Base-by-base conservation (phyloP, 2,888 invertebrate genomes). In the Marasmarcha lunaedactyla region DNA sequence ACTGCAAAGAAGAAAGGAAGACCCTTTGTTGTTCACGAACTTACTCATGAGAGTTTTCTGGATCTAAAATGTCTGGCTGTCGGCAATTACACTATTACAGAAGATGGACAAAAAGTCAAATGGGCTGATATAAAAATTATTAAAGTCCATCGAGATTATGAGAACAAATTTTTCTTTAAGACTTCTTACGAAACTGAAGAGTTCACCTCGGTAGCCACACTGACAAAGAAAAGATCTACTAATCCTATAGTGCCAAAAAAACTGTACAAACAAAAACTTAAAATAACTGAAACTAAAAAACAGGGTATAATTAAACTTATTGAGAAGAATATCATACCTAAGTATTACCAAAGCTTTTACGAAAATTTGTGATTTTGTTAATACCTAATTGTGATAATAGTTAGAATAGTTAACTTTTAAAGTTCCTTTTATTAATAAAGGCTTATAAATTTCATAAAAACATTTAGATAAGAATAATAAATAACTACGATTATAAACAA, bases 1-100 rank as follows among this genome's bases (percentile, higher is more conserved):
- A 45, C 45, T 11, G 44, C 49, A 33, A 43, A 39, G 36, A 44
- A 44, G 35, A 39, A 14, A 34, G 44, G 44, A 15, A 42, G 1
- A 33, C 44, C 44, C 11, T 42, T 15, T 11, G 15, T 14, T 15
- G 44, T 42, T 36, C 9, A 42, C 9, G 44, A 44, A 42, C 40
- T 44, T 14, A 39, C 42, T 12, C 41, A 45, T 41, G 41, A 42
- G 13, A 40, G 15, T 42, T 45, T 45, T 42, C 39, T 42, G 25
- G 40, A 44, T 34, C 25, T 42, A 14, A 45, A 42, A 39, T 11
- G 36, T 40, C 34, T 42, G 38, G 35, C 34, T 41, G 25, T 35
- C 7, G 41, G 41, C 27, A 41, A 43, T 33, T 38, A 41, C 34
- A 41, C 34, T 20, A 39, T 20, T 30, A 35, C 27, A 15, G 43